Evolutionary conservation across 2,797 vertebrate species (phyloP).

Genomic region (Loris lydekkerianus): DNA sequence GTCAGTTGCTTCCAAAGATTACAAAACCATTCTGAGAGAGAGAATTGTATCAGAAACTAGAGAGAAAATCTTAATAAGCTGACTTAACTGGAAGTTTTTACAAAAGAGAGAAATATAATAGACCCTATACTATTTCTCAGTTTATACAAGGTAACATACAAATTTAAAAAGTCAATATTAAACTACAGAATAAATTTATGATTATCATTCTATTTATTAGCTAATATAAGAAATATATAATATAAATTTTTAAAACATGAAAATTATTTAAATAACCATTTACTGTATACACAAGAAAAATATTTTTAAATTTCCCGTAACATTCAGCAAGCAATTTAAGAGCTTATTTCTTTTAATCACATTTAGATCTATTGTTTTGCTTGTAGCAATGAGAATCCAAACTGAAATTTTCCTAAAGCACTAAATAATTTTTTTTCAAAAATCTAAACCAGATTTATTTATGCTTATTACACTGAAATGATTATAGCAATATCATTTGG

Average conservation of each 20-base stretch:
- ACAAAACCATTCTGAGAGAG: background rate
- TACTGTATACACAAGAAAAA: background rate
- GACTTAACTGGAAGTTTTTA: background rate
- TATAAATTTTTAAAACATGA: background rate
- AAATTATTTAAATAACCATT: slow-evolving; percentile 18
- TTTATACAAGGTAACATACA: background rate
- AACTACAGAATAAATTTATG: background rate
- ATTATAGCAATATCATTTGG: background rate
- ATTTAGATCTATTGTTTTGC: background rate
- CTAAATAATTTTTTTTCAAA: background rate
- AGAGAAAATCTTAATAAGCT: background rate
- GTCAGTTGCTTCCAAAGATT: background rate
- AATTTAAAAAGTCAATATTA: background rate
- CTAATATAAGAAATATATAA: background rate
- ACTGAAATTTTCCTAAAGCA: background rate
- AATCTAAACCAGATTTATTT: background rate
- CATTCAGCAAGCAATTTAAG: background rate
- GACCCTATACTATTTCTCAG: background rate
- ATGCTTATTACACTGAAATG: background rate
- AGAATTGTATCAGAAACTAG: background rate
- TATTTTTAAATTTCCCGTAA: background rate
- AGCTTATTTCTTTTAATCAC: background rate
- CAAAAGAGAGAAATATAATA: background rate
- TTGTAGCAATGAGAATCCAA: background rate
- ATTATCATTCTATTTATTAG: background rate